phyloP scores from a whole-genome alignment of 2,888 invertebrate genomes.

The Baronia brevicornis region DNA sequence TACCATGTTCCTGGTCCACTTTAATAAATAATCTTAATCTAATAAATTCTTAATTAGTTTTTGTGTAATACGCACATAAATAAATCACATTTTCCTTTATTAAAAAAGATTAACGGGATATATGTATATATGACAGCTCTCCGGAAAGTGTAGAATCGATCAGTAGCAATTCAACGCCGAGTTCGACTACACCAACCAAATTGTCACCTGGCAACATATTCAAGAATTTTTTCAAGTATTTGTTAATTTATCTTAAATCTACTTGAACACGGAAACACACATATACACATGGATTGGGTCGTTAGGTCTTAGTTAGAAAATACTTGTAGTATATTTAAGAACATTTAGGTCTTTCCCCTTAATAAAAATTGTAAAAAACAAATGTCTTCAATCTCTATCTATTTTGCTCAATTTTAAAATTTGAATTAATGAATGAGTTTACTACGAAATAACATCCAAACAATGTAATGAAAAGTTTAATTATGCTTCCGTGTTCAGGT shows the following conservation, averaged over 20 bases:
- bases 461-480: too few relatives aligned
- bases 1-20: too few relatives aligned
- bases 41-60: too few relatives aligned
- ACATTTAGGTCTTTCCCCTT: conserved; percentile 1
- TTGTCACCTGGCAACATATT: conserved; percentile 92
- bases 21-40: too few relatives aligned
- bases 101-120: background rate
- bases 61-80: too few relatives aligned
- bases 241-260: too few relatives aligned
- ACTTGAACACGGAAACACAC: conserved; percentile 35
- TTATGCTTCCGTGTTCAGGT: conserved; percentile 30
- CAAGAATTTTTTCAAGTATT: conserved; percentile 98
- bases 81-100: too few relatives aligned
- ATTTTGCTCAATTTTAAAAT: too few relatives aligned
- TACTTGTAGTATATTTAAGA: too few relatives aligned
- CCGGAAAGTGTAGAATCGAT: conserved; percentile 58
- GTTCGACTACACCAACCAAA: conserved; percentile 78
- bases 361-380: background rate
- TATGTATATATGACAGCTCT: conserved; percentile 34
- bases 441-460: too few relatives aligned
- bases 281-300: conserved; percentile 7
- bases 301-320: conserved; percentile 1
- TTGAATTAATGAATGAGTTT: too few relatives aligned
- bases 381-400: too few relatives aligned
- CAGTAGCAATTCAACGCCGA: conserved; percentile 64